Percentiles rank a stretch among this genome's conserved stretches.
phyloP scores from a whole-genome alignment of 2,113 vertebrate genomes.

The Limnothrissa miodon region DNA sequence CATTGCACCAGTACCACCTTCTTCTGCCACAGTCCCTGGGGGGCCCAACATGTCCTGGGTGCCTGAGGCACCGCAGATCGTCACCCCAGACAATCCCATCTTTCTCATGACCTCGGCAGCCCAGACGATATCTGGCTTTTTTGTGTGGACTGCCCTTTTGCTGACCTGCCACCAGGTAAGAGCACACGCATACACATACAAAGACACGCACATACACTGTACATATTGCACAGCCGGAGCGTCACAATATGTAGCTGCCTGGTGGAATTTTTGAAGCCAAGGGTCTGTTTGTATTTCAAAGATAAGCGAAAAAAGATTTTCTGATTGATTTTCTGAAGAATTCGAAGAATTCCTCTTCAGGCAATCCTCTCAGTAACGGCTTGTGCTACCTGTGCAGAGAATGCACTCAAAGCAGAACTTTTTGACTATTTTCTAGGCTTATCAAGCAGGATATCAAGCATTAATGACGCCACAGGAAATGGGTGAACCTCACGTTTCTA shows the following conservation, averaged over 20 bases:
- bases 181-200: not conserved
- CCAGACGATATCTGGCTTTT: slow-evolving; percentile 90
- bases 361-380: not conserved
- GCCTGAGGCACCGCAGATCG: slow-evolving; percentile 73
- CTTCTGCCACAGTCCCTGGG: slow-evolving; percentile 57
- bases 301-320: not conserved
- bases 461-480: not conserved
- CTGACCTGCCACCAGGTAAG: slow-evolving; percentile 96
- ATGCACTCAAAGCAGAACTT: not conserved
- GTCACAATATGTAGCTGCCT: not conserved
- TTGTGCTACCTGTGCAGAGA: not conserved
- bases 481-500: not conserved
- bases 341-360: not conserved
- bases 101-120: slow-evolving; percentile 94
- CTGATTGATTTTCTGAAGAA: not conserved
- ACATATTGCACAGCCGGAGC: no score
- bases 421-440: not conserved
- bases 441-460: not conserved
- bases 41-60: slow-evolving; percentile 75
- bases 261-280: not conserved
- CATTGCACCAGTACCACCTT: slow-evolving; percentile 45
- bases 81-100: slow-evolving; percentile 78
- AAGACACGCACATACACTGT: not conserved
- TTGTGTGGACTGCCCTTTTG: slow-evolving; percentile 94
- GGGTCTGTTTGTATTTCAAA: not conserved